phyloP scores from a whole-genome alignment of 1,140 invertebrate genomes.

The Ceratosolen fusciceps region DNA sequence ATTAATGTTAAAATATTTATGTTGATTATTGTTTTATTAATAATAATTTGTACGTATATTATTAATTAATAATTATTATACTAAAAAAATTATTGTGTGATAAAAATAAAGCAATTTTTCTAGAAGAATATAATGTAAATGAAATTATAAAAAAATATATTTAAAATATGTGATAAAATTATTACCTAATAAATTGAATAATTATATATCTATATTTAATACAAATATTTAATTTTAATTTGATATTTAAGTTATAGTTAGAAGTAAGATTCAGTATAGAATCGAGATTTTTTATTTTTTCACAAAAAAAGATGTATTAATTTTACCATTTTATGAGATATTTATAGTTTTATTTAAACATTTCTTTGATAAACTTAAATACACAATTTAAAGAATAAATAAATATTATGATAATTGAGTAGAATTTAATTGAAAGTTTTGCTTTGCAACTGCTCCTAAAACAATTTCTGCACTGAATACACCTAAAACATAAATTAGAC shows the following conservation, averaged over 20 bases:
- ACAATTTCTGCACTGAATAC: slow-evolving; percentile 68
- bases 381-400: slow-evolving; percentile 40
- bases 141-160: background rate
- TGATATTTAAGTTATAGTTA: too few species aligned
- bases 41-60: background rate
- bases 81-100: slow-evolving; percentile 16
- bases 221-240: slow-evolving; percentile 3
- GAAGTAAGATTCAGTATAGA: too few species aligned
- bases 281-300: too few species aligned
- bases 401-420: slow-evolving; percentile 48
- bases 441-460: slow-evolving; percentile 64
- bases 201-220: slow-evolving; percentile 11
- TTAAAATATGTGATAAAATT: background rate
- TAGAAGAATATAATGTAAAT: slow-evolving; percentile 2
- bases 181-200: background rate
- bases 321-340: slow-evolving; percentile 29
- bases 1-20: background rate
- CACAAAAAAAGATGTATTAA: too few species aligned
- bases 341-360: slow-evolving; percentile 52
- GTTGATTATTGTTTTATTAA: background rate
- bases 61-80: background rate
- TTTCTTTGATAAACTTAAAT: slow-evolving; percentile 28
- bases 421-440: slow-evolving; percentile 64
- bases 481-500: slow-evolving; percentile 58
- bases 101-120: slow-evolving; percentile 14